phyloP scores from a whole-genome alignment of 1,140 invertebrate species.

The Philopotamus ludificatus region DNA sequence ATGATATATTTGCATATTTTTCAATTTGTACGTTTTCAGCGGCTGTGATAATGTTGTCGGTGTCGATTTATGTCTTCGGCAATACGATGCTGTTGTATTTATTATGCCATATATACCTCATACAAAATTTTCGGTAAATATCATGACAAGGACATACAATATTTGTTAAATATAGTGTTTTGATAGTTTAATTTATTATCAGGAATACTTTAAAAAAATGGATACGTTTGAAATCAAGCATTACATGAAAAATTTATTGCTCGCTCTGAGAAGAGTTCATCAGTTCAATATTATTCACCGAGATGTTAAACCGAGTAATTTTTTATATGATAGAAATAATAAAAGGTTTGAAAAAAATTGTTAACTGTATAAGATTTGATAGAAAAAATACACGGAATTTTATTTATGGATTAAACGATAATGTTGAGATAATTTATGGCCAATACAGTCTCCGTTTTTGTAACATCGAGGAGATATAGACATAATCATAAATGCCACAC shows the following conservation, averaged over 20 bases:
- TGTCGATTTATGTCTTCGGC: conserved; percentile 74
- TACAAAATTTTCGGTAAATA: conserved; percentile 72
- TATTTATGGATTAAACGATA: not conserved
- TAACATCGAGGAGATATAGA: no score
- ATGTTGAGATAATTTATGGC: no score
- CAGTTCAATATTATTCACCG: conserved; percentile 84
- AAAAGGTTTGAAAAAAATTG: conserved; percentile 64
- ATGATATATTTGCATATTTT: conserved; percentile 4
- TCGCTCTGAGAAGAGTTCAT: conserved; percentile 79
- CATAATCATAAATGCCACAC: no score
- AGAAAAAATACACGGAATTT: not conserved
- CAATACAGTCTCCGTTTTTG: no score
- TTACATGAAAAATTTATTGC: conserved; percentile 82
- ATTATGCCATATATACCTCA: conserved; percentile 90
- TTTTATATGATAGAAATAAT: conserved; percentile 78
- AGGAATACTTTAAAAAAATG: conserved; percentile 78
- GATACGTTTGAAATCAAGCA: conserved; percentile 67
- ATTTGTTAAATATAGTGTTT: not conserved
- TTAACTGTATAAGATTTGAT: conserved; percentile 1
- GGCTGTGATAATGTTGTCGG: conserved; percentile 81
- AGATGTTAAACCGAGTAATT: conserved; percentile 93
- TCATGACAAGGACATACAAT: conserved; percentile 1
- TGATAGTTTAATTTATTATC: conserved; percentile 44
- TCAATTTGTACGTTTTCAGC: conserved; percentile 56
- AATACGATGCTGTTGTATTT: conserved; percentile 79